phyloP scores from a whole-genome alignment of 1,140 invertebrate species.

The Drosophila mojavensis region DNA sequence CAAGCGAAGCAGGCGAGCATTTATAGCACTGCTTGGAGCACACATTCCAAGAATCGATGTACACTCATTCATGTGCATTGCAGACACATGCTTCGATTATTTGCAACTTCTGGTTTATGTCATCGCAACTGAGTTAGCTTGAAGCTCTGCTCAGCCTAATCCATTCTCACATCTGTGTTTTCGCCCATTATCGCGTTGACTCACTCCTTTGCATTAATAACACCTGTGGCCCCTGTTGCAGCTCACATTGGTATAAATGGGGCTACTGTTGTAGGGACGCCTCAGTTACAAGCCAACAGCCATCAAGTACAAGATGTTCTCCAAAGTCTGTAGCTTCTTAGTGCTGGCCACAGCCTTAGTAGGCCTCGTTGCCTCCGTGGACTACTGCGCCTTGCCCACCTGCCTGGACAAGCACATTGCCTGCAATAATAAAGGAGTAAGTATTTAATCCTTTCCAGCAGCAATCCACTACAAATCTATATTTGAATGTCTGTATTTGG shows the following conservation, averaged over 20 bases:
- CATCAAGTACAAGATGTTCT: constrained; percentile 4
- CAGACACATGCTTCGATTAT: too few species aligned
- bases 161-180: constrained; percentile 1
- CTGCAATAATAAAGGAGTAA: constrained; percentile 72
- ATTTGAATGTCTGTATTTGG: too few species aligned
- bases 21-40: not conserved
- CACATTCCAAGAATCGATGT: not conserved
- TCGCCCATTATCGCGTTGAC: too few species aligned
- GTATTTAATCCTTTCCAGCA: not conserved
- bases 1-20: not conserved
- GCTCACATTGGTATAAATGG: constrained; percentile 30
- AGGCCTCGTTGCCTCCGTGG: constrained; percentile 17
- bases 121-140: not conserved
- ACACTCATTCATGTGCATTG: not conserved
- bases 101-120: too few species aligned
- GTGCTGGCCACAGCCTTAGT: not conserved
- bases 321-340: too few species aligned
- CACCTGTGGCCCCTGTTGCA: constrained; percentile 89
- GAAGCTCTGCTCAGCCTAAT: not conserved
- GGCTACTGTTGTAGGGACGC: not conserved
- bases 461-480: not conserved
- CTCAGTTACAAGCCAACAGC: constrained; percentile 16
- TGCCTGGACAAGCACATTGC: constrained; percentile 71
- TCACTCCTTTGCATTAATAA: too few species aligned
- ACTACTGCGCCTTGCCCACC: constrained; percentile 67